These are phyloP conservation scores for Idaea biselata DNA, from an alignment of 2,888 invertebrate genomes.

Conservation along the genomic window DNA sequence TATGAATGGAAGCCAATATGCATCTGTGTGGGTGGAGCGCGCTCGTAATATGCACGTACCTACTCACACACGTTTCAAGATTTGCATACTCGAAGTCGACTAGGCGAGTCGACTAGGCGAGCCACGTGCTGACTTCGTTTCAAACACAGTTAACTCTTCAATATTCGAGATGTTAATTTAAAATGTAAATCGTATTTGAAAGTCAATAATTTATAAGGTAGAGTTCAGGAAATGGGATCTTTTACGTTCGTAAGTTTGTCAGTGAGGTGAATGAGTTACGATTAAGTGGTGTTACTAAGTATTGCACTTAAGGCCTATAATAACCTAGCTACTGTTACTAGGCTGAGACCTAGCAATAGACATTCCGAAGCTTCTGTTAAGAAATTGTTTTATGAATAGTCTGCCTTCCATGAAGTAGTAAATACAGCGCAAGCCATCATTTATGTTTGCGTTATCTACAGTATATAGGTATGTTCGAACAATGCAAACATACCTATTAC, in stretches of 20 bases:
- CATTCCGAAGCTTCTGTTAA: no score
- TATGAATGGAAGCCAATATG: conserved; percentile 71
- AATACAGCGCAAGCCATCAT: not conserved
- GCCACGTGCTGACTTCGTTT: conserved; percentile 70
- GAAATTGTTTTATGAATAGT: no score
- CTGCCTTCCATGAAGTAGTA: not conserved
- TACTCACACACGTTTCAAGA: conserved; percentile 47
- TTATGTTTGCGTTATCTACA: not conserved
- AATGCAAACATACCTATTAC: not conserved
- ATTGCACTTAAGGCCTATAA: not conserved
- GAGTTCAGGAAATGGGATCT: conserved; percentile 42
- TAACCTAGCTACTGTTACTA: no score
- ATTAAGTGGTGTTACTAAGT: conserved; percentile 10
- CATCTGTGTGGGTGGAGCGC: conserved; percentile 55
- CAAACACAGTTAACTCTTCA: conserved; percentile 71
- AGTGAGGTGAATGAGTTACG: conserved; percentile 13
- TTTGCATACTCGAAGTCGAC: conserved; percentile 65
- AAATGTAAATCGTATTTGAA: conserved; percentile 72
- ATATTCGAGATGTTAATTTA: conserved; percentile 72
- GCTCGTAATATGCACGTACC: conserved; percentile 43
- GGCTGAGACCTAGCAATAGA: no score
- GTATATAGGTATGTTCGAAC: not conserved
- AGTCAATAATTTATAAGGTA: conserved; percentile 57
- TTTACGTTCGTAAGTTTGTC: conserved; percentile 43
- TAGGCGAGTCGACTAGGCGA: conserved; percentile 41